A percentile compares a stretch with the other conserved stretches of the same genome.
These are phyloP conservation scores for Setophaga coronata DNA, from an alignment of 2,113 vertebrate genomes.

Conservation along the genomic window DNA sequence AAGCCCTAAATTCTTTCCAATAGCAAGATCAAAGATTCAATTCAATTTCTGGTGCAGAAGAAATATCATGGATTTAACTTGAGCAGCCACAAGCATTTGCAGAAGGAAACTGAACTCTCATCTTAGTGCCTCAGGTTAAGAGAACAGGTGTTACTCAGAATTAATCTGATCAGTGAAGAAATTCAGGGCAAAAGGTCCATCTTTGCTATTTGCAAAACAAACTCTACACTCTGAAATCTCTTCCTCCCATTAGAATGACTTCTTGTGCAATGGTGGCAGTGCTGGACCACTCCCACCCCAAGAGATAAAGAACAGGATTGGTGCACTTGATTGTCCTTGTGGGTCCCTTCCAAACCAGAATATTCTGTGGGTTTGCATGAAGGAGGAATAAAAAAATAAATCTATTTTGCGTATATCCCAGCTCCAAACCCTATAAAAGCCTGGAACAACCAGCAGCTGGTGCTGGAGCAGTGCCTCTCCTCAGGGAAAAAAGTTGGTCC, in stretches of 20 bases:
- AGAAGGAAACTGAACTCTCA: neutral
- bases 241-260: neutral
- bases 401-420: neutral
- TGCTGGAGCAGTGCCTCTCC: neutral
- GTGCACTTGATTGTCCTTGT: neutral
- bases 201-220: neutral
- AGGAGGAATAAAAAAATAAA: neutral
- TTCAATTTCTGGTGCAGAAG: neutral
- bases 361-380: neutral
- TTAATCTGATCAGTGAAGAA: neutral
- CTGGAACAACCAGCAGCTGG: neutral
- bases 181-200: neutral
- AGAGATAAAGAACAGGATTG: neutral
- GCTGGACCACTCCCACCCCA: neutral
- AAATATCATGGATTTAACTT: neutral
- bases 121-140: neutral
- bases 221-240: neutral
- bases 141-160: neutral
- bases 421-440: neutral
- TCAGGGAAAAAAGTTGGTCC: fast-evolving
- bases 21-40: neutral
- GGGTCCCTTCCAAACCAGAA: neutral
- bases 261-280: neutral
- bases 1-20: neutral
- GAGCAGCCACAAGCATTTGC: neutral